Evolutionary conservation across 2,797 vertebrate species (phyloP).

Genomic region (Sciaenops ocellatus): DNA sequence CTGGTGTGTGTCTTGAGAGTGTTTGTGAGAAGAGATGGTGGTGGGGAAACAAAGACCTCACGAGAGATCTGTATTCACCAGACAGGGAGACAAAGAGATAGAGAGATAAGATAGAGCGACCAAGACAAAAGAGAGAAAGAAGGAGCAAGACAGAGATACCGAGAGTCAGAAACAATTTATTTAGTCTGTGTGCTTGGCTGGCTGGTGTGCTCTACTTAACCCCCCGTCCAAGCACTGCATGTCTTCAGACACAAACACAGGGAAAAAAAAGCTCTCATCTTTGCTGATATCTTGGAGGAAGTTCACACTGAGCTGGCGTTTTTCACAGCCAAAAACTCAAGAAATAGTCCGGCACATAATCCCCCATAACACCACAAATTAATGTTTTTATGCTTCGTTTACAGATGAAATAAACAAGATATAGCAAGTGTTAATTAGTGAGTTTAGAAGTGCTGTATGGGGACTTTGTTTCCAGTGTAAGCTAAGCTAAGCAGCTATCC

Average conservation of each 20-base stretch:
- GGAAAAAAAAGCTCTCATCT: conserved; percentile 12
- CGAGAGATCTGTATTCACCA: conserved; percentile 60
- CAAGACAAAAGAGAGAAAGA: conserved; percentile 51
- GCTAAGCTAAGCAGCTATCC: conserved; percentile 4
- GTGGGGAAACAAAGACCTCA: conserved; percentile 63
- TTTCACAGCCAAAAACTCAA: conserved; percentile 5
- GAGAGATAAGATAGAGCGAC: conserved; percentile 61
- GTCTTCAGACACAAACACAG: conserved; percentile 27
- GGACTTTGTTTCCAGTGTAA: neutral
- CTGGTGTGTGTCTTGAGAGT: conserved; percentile 37
- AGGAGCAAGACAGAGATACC: conserved; percentile 42
- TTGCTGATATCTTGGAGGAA: conserved; percentile 29
- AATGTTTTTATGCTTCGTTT: neutral
- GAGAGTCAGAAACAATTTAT: conserved; percentile 65
- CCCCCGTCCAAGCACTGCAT: conserved; percentile 51
- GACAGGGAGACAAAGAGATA: conserved; percentile 70
- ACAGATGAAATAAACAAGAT: neutral
- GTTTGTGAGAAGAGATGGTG: conserved; percentile 50
- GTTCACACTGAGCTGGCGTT: neutral
- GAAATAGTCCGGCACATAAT: neutral
- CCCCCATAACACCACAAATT: neutral
- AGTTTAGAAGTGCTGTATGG: neutral
- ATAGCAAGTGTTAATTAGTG: neutral
- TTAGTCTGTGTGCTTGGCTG: conserved; percentile 62
- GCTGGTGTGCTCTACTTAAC: conserved; percentile 64